These are phyloP conservation scores for Gavia stellata DNA, from an alignment of 2,113 vertebrate genomes.

Conservation along the genomic window DNA sequence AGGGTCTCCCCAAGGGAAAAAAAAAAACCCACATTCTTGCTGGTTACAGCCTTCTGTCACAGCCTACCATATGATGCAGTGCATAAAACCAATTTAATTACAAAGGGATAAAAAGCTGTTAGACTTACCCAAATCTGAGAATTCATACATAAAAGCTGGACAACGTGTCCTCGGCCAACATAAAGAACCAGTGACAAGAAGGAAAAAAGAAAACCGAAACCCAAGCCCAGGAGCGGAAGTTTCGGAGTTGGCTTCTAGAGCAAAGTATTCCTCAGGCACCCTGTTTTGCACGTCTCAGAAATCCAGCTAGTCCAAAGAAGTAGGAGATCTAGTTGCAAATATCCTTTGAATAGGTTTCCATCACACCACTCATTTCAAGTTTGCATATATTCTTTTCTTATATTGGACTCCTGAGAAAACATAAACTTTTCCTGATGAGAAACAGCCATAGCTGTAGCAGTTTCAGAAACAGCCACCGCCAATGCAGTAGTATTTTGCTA, in stretches of 20 bases:
- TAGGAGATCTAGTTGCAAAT: background rate
- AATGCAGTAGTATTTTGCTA: background rate
- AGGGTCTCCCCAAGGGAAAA: background rate
- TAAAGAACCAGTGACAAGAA: background rate
- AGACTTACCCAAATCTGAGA: background rate
- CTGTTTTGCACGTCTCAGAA: background rate
- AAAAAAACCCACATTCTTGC: background rate
- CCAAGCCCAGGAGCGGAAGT: background rate
- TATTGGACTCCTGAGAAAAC: background rate
- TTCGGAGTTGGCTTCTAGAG: background rate
- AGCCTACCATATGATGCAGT: background rate
- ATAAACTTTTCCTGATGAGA: background rate
- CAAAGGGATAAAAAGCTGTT: background rate
- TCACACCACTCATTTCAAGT: background rate
- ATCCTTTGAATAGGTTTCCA: background rate
- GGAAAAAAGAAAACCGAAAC: background rate
- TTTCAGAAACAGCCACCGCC: background rate
- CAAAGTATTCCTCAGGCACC: background rate
- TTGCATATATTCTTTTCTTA: background rate
- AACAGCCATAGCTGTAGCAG: background rate
- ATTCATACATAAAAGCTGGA: background rate
- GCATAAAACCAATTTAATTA: background rate
- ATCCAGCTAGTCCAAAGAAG: background rate
- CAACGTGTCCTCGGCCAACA: background rate
- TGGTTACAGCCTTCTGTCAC: conserved; percentile 6